Evolutionary conservation across 1,140 invertebrate species (phyloP).

Genomic region (Planococcus citri): DNA sequence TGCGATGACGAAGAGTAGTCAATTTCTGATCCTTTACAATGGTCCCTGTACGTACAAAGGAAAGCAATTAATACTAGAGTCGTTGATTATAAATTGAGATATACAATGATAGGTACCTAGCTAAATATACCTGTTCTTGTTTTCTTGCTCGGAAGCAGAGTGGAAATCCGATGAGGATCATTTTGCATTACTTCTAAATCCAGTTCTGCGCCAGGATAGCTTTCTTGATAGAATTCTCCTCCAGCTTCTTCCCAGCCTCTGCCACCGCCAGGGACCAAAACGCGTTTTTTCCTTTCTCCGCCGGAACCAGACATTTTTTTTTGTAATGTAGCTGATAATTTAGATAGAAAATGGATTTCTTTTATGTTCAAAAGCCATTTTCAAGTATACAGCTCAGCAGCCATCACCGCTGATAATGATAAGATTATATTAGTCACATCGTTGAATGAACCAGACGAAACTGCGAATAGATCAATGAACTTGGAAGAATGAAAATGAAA

Average conservation of each 20-base stretch:
- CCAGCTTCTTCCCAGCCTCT: conserved; percentile 72
- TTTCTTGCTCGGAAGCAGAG: conserved; percentile 62
- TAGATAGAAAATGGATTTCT: too few relatives aligned
- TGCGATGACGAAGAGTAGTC: not conserved
- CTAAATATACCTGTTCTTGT: conserved; percentile 49
- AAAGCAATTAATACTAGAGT: not conserved
- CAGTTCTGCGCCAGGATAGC: conserved; percentile 57
- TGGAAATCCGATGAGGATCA: conserved; percentile 58
- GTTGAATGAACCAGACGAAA: too few relatives aligned
- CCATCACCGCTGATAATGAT: too few relatives aligned
- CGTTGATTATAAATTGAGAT: too few relatives aligned
- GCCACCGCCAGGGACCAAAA: conserved; percentile 33
- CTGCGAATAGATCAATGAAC: too few relatives aligned
- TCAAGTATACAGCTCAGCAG: too few relatives aligned
- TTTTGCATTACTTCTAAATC: conserved; percentile 50
- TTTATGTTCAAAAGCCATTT: too few relatives aligned
- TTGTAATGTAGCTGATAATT: not conserved
- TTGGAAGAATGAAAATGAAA: too few relatives aligned
- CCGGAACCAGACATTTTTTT: conserved; percentile 37
- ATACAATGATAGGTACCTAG: too few relatives aligned
- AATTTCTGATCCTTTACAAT: not conserved
- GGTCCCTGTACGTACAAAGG: not conserved
- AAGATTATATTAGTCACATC: too few relatives aligned
- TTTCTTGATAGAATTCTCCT: conserved; percentile 71
- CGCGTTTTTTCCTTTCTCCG: conserved; percentile 43